phyloP scores from a whole-genome alignment of 2,888 invertebrate genomes.

The Pristionchus japonicus region DNA sequence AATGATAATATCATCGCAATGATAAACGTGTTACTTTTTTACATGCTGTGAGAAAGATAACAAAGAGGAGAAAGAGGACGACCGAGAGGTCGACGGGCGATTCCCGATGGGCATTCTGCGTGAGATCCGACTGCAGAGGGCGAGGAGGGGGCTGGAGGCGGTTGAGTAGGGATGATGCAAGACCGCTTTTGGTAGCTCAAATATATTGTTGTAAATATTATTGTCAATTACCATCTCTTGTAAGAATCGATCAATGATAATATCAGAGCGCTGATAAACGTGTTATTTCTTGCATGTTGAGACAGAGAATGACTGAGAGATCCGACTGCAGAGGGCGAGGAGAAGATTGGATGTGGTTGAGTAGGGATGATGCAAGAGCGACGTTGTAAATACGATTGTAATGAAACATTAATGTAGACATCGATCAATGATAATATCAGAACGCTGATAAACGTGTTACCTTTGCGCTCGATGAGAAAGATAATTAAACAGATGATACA shows the following conservation, averaged over 20 bases:
- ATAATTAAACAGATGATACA: too few species aligned
- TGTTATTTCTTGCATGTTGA: too few species aligned
- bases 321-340: background rate
- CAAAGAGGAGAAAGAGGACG: too few species aligned
- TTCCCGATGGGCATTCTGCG: background rate
- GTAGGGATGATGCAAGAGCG: background rate
- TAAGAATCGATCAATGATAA: background rate
- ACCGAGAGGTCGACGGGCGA: background rate
- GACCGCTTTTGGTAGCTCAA: too few species aligned
- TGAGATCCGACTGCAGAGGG: background rate
- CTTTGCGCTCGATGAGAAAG: too few species aligned
- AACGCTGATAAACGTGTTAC: background rate
- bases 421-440: background rate
- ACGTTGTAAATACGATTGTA: background rate
- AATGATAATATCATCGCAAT: background rate
- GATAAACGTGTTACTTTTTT: background rate
- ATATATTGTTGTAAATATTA: background rate
- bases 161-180: background rate
- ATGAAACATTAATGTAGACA: background rate
- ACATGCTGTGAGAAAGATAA: too few species aligned
- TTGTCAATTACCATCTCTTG: background rate
- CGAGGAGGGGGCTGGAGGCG: background rate
- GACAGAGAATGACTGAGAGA: too few species aligned
- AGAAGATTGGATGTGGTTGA: background rate
- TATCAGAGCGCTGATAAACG: background rate